Evolutionary conservation across 2,797 vertebrate genomes (phyloP), one percentile per base, ranked within the genome.

Genomic region (Limosa lapponica): DNA sequence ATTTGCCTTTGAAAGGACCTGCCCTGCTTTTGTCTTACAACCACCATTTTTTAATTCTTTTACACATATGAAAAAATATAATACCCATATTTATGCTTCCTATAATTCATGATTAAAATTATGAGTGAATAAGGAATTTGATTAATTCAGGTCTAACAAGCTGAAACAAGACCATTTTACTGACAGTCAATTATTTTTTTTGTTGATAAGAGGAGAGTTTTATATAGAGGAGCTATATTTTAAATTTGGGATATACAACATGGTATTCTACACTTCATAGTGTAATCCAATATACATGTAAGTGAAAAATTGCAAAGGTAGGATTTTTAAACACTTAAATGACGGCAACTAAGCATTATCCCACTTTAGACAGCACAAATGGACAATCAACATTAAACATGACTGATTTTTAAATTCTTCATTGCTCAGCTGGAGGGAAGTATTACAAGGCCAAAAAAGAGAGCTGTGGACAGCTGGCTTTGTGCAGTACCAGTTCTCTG

Each of bases 391-490:
- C 82, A 92, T 80, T 93, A 97, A 94, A 97, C 88, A 64, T 93
- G 94, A 95, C 96, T 94, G 93, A 96, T 95, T 96, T 91, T 95
- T 95, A 93, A 97, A 89, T 82, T 96, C 79, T 83, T 95, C 95
- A 88, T 93, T 96, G 95, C 96, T 97, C 95, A 91, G 92, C 89
- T 97, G 95, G 90, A 96, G 73, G 90, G 84, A 96, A 91, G 51
- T 91, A 93, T 80, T 93, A 94, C 55, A 95, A 97, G 87, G 82
- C 90, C 94, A 97, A 96, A 87, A 97, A 93, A 72, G 81, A 96
- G 96, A 97, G 90, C 92, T 95, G 82, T 72, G 86, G 96, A 96
- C 95, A 97, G 96, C 96, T 96, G 97, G 95, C 92, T 97, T 96
- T 94, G 82, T 78, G 67, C 83, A 93, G 62, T 79, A 94, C 79